Evolutionary conservation across 2,888 invertebrate genomes (phyloP), one percentile per base, ranked within the genome.

Genomic region (Meiosimyza decipiens): DNA sequence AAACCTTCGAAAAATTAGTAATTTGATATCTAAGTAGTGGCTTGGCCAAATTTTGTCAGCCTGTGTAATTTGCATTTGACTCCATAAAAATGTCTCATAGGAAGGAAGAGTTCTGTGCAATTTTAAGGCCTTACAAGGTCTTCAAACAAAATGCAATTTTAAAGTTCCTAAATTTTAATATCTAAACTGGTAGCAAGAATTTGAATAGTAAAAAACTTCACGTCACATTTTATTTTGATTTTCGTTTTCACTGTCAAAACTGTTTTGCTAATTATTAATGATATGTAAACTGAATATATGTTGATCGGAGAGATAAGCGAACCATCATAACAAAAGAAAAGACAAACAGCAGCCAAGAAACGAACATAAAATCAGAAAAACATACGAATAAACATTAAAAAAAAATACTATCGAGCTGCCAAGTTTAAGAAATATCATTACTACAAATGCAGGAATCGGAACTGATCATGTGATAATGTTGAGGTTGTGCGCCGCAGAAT

Each of bases 361-460:
- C 49, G 76, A 73, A 74, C 68, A 73, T 59, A 74, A 68, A 73
- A 70, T 66, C 73, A 74, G 68, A 66, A 71, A 72, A 62, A n/a
- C 33, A 65, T 73, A 70, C 16, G 72, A 71, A 71, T 66, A 51
- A 73, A 73, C 62, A 75, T 73, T 73, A 68, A 71, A 70, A 71
- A 70, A 71, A 54, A 54, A 65, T 55, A 72, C 57, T 74, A 76
- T 71, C 73, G 71, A 67, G 71, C 71, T 71, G 74, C 66, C 74
- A 73, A 77, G 80, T 79, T 78, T 74, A 74, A 79, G 71, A 78
- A 76, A 77, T 73, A 73, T 71, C 77, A 72, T 59, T 67, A 65
- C 18, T 59, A 51, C 47, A 67, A 40, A 28, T 12, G 28, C 60
- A 66, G 71, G 54, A 65, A 75, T 70, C 73, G 66, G 66, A 57